Evolutionary conservation across 2,113 vertebrate genomes (phyloP), one percentile per base, ranked within the genome.

Genomic region (Pelecanus crispus): DNA sequence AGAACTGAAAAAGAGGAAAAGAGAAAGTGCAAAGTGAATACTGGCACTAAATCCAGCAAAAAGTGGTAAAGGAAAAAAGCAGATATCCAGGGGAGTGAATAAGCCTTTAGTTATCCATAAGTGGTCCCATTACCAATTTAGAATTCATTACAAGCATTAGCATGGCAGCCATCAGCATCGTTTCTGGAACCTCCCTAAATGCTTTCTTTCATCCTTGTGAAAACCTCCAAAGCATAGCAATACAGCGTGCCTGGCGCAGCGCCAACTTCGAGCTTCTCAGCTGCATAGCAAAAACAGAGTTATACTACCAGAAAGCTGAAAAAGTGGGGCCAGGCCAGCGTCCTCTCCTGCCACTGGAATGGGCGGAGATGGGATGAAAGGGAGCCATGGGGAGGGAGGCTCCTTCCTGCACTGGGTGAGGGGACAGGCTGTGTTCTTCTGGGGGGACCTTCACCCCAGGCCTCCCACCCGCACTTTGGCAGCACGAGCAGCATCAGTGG

Each of bases 121-220:
- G 95, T 97, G 94, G 94, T 95, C 96, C 89, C 95, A 92, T 92
- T 96, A 95, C 96, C 94, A 94, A 97, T 97, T 96, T 96, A 94
- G 92, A 97, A 97, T 97, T 95, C 95, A 97, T 96, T 96, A 97
- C 89, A 94, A 97, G 92, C 91, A 96, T 97, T 97, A 96, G 96
- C 95, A 94, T 97, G 96, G 94, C 94, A 96, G 92, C 95, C 95
- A 95, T 94, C 95, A 97, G 92, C 92, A 91, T 72, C 70, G 2
- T 97, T 94, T 96, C 92, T 97, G 95, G 95, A 97, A 91, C 94
- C 95, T 94, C 94, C 95, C 95, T 97, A 96, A 97, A 96, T 95
- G 96, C 91, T 91, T 92, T 70, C 89, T 96, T 97, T 96, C 96
- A 97, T 95, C 89, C 95, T 73, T 66, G 66, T 94, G 91, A 81